Evolutionary conservation across 2,113 vertebrate species (phyloP).

Genomic region (Calyptomena viridis): DNA sequence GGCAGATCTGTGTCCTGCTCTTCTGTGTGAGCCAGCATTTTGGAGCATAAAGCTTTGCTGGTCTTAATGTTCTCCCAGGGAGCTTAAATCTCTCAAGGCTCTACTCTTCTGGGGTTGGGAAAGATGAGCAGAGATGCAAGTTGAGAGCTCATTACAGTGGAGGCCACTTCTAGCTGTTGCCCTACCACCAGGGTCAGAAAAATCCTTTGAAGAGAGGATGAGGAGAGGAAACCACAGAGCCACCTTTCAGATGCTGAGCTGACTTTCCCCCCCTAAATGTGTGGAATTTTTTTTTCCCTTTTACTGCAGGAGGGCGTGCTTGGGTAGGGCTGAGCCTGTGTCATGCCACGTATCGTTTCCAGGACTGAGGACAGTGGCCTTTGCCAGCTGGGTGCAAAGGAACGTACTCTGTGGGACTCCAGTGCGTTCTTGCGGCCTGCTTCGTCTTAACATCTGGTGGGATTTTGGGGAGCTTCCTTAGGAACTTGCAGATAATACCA

Average conservation of each 20-base stretch:
- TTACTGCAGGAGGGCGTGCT: neutral
- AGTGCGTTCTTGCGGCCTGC: accelerated
- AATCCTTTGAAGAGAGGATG: neutral
- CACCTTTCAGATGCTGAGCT: neutral
- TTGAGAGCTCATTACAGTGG: neutral
- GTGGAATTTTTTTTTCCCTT: neutral
- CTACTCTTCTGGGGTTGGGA: neutral
- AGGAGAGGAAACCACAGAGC: neutral
- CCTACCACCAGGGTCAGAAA: neutral
- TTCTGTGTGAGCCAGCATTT: neutral
- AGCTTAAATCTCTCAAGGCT: neutral
- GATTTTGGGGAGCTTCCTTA: neutral
- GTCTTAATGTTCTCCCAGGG: neutral
- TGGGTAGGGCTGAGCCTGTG: neutral
- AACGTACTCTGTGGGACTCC: neutral
- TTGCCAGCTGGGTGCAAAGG: neutral
- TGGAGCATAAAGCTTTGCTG: neutral
- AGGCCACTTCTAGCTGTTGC: neutral
- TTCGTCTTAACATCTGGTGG: neutral
- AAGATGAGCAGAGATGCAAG: neutral
- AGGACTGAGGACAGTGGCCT: neutral
- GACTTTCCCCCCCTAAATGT: neutral
- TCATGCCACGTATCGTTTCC: neutral
- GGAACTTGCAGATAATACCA: neutral
- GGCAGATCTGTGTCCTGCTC: neutral